Conservation (phyloP, 2,888 invertebrate species). For the Spisula subtruncata region DNA sequence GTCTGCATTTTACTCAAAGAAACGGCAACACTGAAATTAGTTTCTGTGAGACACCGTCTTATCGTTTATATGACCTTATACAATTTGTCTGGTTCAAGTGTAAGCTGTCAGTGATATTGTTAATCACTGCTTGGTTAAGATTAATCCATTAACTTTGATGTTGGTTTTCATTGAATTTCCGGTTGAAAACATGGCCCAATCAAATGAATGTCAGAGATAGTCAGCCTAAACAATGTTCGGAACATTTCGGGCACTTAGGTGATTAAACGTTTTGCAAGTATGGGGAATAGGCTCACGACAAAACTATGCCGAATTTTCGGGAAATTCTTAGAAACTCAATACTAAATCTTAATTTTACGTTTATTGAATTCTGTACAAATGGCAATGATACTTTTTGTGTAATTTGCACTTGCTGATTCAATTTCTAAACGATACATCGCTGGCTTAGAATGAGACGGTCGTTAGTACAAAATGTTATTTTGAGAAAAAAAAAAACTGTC, state of each 20-base stretch:
- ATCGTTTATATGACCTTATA: neutral
- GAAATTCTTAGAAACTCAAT: neutral
- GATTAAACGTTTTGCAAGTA: conserved; percentile 5
- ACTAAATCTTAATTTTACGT: too few species aligned
- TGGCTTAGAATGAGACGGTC: too few species aligned
- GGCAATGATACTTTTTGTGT: too few species aligned
- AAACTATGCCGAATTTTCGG: neutral
- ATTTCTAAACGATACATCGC: too few species aligned
- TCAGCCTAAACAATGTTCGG: conserved; percentile 7
- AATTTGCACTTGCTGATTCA: too few species aligned
- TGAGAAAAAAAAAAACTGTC: too few species aligned
- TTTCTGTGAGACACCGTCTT: neutral
- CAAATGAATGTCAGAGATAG: neutral
- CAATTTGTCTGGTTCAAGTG: neutral
- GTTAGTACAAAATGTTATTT: too few species aligned
- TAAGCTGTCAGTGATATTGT: conserved; percentile 3
- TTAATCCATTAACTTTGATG: conserved; percentile 16
- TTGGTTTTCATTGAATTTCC: conserved; percentile 1
- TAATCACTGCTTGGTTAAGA: conserved; percentile 10
- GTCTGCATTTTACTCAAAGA: too few species aligned
- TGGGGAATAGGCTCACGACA: neutral
- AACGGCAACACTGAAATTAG: too few species aligned
- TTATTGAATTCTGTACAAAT: too few species aligned
- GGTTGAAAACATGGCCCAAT: conserved; percentile 20
- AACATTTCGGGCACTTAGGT: conserved; percentile 17